These are phyloP conservation scores for Artemia franciscana DNA, from an alignment of 1,140 invertebrate genomes.

Conservation along the genomic window DNA sequence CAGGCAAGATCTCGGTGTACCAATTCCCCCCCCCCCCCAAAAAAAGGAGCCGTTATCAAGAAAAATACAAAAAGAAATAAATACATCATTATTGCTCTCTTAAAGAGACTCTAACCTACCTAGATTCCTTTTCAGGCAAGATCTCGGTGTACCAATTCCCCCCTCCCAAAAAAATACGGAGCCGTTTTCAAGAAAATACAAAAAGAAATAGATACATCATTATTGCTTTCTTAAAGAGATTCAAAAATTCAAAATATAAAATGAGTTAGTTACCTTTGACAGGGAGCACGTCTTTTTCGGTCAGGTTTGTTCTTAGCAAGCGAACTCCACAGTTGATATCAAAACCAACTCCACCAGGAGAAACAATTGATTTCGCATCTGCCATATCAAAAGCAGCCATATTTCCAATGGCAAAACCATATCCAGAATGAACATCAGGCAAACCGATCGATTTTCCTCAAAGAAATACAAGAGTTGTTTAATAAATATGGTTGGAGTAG, in stretches of 20 bases:
- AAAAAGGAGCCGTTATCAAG: too few relatives aligned
- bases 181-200: too few relatives aligned
- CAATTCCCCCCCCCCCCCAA: too few relatives aligned
- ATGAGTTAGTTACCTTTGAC: slow-evolving; percentile 40
- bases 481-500: too few relatives aligned
- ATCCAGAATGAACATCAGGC: slow-evolving; percentile 96
- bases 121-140: too few relatives aligned
- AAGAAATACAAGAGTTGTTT: too few relatives aligned
- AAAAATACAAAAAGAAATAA: too few relatives aligned
- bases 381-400: slow-evolving; percentile 97
- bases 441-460: slow-evolving; percentile 39
- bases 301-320: slow-evolving; percentile 80
- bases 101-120: too few relatives aligned
- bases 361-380: slow-evolving; percentile 80
- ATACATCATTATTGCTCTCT: too few relatives aligned
- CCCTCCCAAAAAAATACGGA: too few relatives aligned
- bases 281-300: slow-evolving; percentile 78
- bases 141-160: too few relatives aligned
- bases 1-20: too few relatives aligned
- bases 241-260: slow-evolving; percentile 3
- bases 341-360: slow-evolving; percentile 95
- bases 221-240: slow-evolving; percentile 1
- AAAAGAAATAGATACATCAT: neutral
- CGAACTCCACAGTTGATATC: slow-evolving; percentile 98
- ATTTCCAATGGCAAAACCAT: slow-evolving; percentile 98